phyloP scores from a whole-genome alignment of 2,888 invertebrate species.

The Dioctria linearis region DNA sequence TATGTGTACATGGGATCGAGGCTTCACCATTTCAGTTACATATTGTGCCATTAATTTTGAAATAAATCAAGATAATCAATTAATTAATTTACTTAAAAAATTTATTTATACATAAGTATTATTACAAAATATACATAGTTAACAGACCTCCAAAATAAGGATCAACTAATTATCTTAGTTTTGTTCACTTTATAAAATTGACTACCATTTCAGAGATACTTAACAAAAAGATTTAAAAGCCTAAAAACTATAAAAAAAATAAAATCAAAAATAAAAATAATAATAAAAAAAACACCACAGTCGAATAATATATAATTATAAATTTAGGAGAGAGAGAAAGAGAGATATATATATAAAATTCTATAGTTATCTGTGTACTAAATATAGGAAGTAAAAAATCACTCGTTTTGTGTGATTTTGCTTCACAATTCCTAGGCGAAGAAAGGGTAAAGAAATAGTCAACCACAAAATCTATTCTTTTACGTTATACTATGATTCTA shows the following conservation, averaged over 20 bases:
- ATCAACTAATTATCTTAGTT: conserved; percentile 57
- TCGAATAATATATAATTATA: conserved; percentile 51
- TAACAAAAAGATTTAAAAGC: conserved; percentile 30
- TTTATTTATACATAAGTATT: conserved; percentile 55
- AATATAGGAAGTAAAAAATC: conserved; percentile 9
- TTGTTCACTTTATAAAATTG: conserved; percentile 58
- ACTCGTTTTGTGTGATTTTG: conserved; percentile 12
- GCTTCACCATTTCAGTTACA: no score
- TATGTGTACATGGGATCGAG: no score
- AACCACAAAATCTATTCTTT: conserved; percentile 34
- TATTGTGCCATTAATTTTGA: not conserved
- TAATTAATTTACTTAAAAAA: conserved; percentile 45
- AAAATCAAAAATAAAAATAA: conserved; percentile 50
- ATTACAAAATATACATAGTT: conserved; percentile 59
- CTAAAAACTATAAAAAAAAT: conserved; percentile 49
- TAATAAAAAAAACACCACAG: conserved; percentile 58
- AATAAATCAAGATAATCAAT: not conserved
- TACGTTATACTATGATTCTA: conserved; percentile 13
- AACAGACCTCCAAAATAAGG: conserved; percentile 62
- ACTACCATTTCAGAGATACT: conserved; percentile 60
- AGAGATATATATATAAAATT: no score
- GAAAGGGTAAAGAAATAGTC: conserved; percentile 25
- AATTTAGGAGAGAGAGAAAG: not conserved
- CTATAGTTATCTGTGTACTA: conserved; percentile 28
- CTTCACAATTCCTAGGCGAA: not conserved